Evolutionary conservation across 2,113 vertebrate genomes (phyloP).

Genomic region (Electrona antarctica): DNA sequence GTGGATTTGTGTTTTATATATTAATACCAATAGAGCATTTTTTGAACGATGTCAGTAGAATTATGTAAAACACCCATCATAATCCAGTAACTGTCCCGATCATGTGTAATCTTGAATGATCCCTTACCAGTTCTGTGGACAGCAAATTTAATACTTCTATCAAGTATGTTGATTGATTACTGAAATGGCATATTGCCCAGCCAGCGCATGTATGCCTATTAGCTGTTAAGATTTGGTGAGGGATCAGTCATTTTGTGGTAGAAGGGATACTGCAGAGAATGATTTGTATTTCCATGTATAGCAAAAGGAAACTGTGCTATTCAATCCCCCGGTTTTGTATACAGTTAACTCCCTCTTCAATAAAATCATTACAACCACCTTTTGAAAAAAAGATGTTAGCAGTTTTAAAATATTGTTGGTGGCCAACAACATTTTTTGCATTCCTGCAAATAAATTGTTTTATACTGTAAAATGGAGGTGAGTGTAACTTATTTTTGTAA

Average conservation of each 20-base stretch:
- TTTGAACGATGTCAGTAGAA: conserved; percentile 50
- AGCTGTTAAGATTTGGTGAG: conserved; percentile 52
- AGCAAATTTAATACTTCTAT: conserved; percentile 43
- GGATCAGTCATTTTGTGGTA: conserved; percentile 65
- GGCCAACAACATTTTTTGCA: conserved; percentile 99
- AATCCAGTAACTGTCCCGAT: conserved; percentile 47
- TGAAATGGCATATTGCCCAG: conserved; percentile 61
- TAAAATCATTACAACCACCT: conserved; percentile 89
- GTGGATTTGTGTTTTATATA: conserved; percentile 71
- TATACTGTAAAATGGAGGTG: conserved; percentile 99
- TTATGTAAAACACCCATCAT: conserved; percentile 55
- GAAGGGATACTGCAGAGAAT: conserved; percentile 84
- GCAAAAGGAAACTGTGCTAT: conserved; percentile 81
- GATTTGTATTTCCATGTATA: conserved; percentile 82
- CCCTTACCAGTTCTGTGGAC: conserved; percentile 48
- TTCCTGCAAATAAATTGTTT: conserved; percentile 99
- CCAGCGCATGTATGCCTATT: conserved; percentile 54
- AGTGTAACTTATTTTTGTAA: conserved; percentile 99
- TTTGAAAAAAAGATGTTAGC: conserved; percentile 91
- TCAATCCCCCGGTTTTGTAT: conserved; percentile 81
- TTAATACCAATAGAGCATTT: conserved; percentile 49
- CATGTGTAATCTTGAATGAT: conserved; percentile 59
- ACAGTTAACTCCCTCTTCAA: conserved; percentile 83
- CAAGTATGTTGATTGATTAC: conserved; percentile 55
- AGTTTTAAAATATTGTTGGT: conserved; percentile 99